Conservation (phyloP, 2,113 vertebrate genomes). For the Centropus unirufus region DNA sequence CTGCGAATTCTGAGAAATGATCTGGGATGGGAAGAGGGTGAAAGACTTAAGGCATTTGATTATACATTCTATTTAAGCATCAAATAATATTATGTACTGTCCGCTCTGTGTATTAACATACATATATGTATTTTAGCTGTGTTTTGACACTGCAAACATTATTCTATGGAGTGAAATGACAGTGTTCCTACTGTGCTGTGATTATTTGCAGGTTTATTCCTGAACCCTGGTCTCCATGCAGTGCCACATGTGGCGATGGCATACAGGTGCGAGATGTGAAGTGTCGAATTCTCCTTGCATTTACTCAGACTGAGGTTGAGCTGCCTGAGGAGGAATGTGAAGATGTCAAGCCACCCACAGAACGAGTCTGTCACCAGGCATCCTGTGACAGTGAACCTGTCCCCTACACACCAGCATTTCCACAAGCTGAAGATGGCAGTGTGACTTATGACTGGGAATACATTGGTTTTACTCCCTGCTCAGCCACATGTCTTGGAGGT, state of each 20-base stretch:
- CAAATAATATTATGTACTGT: no score
- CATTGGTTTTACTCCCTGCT: conserved; percentile 86
- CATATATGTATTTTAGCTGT: not conserved
- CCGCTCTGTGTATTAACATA: not conserved
- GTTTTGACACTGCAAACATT: not conserved
- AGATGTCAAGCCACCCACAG: conserved; percentile 68
- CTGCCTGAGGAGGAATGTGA: conserved; percentile 90
- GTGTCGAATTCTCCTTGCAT: conserved; percentile 86
- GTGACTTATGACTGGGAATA: conserved; percentile 87
- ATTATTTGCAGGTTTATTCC: conserved; percentile 83
- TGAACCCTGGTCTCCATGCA: conserved; percentile 90
- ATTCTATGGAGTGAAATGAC: not conserved
- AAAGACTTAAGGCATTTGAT: not conserved
- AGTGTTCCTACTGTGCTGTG: not conserved
- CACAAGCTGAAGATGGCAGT: conserved; percentile 26
- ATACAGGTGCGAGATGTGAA: conserved; percentile 82
- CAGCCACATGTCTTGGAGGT: conserved; percentile 86
- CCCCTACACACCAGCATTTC: not conserved
- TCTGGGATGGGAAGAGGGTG: not conserved
- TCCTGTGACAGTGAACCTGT: conserved; percentile 73
- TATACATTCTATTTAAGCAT: not conserved
- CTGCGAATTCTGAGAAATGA: not conserved
- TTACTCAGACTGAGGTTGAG: conserved; percentile 87
- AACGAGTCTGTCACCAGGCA: conserved; percentile 77
- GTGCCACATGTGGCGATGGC: conserved; percentile 84